Evolutionary conservation across 37 sponge, comb jelly and placozoan species (phyloP), one percentile per base, ranked within the genome.

Genomic region (Tethya wilhelma): DNA sequence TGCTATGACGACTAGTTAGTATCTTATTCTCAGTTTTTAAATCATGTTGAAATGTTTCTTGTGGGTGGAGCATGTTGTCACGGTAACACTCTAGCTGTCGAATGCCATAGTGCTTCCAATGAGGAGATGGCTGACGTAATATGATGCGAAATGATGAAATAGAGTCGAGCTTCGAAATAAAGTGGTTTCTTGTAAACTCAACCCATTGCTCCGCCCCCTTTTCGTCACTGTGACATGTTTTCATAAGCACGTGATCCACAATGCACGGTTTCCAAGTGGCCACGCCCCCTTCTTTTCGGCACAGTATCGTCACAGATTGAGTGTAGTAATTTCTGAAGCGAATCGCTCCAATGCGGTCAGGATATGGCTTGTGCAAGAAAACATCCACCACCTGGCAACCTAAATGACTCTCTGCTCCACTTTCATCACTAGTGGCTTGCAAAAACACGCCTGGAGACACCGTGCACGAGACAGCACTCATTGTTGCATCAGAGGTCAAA

Each of bases 331-430:
- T 81, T 41, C 46, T 57, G 73, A 81, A 81, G 19, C 36, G 0
- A 33, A 81, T 58, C 33, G n/a, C 41, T 7, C 59, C 56, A 1
- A 80, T 20, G 4, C 1, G 38, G 20, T 38, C 41, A n/a, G n/a
- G n/a, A 4, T 14, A 22, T 32, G 65, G 46, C 1, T 11, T 20
- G 34, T 49, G 65, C 19, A 78, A 28, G 2, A 31, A 31, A 22
- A 78, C 53, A 22, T 78, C 78, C 14, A 78, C 67, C 37, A 78
- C 78, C 46, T 78, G 65, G 34, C 78, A 78, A 29, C 78, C 78
- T 22, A 43, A 62, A 37, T 4, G 49, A 9, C 36, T n/a, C n/a
- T 38, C 1, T 26, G 36, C 31, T 19, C 31, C 6, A 25, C 63
- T 14, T 49, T 14, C 53, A 9, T 14, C n/a, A n/a, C n/a, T n/a